These are phyloP conservation scores for Scelioninae gen. 1 DNA, from an alignment of 2,888 invertebrate genomes.

Conservation along the genomic window DNA sequence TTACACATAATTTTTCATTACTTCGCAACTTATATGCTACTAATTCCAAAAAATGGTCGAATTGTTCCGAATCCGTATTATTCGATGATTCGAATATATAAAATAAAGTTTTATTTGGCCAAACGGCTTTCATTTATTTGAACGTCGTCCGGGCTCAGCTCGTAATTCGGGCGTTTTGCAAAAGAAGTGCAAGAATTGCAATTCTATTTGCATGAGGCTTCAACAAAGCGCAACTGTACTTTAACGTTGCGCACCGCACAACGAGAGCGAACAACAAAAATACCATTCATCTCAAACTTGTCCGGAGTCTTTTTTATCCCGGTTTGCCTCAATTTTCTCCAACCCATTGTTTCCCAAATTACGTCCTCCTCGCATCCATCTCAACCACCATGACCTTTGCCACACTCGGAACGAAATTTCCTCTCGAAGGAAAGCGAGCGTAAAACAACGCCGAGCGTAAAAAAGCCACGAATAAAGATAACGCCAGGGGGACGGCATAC, in stretches of 20 bases:
- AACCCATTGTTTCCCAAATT: constrained; percentile 71
- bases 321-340: constrained; percentile 69
- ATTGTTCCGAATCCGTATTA: background rate
- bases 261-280: constrained; percentile 63
- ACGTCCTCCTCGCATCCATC: constrained; percentile 65
- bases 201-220: constrained; percentile 63
- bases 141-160: constrained; percentile 17
- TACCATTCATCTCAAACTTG: constrained; percentile 70
- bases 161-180: constrained; percentile 52
- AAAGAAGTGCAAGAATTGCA: constrained; percentile 63
- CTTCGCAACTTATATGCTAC: too few species aligned
- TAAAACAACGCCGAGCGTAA: too few species aligned
- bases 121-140: constrained; percentile 27
- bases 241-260: constrained; percentile 52
- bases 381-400: constrained; percentile 69
- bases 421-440: too few species aligned
- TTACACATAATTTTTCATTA: too few species aligned
- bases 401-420: too few species aligned
- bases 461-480: too few species aligned
- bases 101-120: constrained; percentile 24
- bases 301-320: constrained; percentile 65
- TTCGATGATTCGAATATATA: constrained; percentile 20
- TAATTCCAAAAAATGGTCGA: too few species aligned
- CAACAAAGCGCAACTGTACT: constrained; percentile 59
- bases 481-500: too few species aligned